Evolutionary conservation across 2,888 invertebrate genomes (phyloP).

Genomic region (Pogonocherus hispidulus): DNA sequence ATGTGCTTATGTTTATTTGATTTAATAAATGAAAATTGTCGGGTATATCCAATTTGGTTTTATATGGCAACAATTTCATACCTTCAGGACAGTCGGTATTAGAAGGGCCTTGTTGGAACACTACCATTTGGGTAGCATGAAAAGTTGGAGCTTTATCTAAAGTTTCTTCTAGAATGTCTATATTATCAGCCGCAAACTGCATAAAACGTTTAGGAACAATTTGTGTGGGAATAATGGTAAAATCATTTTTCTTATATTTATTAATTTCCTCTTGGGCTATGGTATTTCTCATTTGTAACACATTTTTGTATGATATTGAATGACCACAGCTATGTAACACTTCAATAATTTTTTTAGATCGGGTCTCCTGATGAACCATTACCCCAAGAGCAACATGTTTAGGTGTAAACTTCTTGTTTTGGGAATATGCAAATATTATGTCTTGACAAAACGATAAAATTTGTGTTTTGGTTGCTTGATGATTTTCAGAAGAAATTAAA

Average conservation of each 20-base stretch:
- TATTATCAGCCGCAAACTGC: not conserved
- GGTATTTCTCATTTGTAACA: not conserved
- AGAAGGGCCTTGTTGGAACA: conserved; percentile 25
- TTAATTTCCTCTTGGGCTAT: no score
- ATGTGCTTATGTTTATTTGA: conserved; percentile 4
- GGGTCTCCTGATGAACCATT: no score
- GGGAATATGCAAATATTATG: conserved; percentile 26
- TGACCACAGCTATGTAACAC: not conserved
- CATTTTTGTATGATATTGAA: not conserved
- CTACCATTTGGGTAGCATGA: conserved; percentile 45
- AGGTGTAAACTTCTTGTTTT: conserved; percentile 22
- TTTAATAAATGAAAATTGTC: conserved; percentile 14
- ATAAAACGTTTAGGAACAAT: not conserved
- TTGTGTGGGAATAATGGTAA: no score
- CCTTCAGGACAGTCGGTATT: not conserved
- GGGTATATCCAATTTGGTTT: conserved; percentile 3
- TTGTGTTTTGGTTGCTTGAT: not conserved
- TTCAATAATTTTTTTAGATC: not conserved
- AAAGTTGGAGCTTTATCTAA: conserved; percentile 46
- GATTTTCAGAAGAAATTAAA: not conserved
- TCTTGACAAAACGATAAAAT: conserved; percentile 32
- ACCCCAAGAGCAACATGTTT: conserved; percentile 25
- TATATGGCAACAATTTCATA: conserved; percentile 8
- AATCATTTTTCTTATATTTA: no score
- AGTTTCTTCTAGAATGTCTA: conserved; percentile 45